Evolutionary conservation across 1,140 invertebrate species (phyloP), one percentile per base, ranked within the genome.

Genomic region (Andricus grossulariae): DNA sequence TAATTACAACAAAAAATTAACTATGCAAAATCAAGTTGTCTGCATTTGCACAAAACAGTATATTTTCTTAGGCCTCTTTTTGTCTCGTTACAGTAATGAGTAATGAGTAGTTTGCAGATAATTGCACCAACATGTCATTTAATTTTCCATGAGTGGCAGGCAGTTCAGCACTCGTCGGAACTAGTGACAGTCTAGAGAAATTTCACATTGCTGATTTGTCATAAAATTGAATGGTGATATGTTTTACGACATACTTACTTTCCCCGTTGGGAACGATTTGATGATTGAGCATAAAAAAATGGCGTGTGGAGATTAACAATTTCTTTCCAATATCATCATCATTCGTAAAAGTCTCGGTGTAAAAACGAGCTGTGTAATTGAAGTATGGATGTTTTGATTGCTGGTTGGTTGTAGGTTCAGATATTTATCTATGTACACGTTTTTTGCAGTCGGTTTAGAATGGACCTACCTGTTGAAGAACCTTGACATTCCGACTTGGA

Each of bases 141-240:
- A 66, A 39, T 32, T 66, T n/a, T 66, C 13, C 60, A 66, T 16
- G 5, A 66, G 25, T 66, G 39, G 57, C 57, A 66, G 39, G 57
- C 57, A 66, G 12, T 16, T 32, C 57, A 39, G 32, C 57, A 39
- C 21, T 39, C 25, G 25, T n/a, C 19, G 25, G n/a, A 66, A 39
- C 25, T 66, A n/a, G 60, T 66, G 32, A 66, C 32, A 66, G 39
- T 66, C n/a, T 39, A 66, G 39, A 66, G 32, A 66, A 15, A 66
- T 13, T 66, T 66, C 60, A 66, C 60, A 66, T 66, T 66, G 60
- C 60, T 66, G 25, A 66, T n/a, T 32, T 66, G 60, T 66, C 60
- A 25, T 66, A 39, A 66, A 66, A 66, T 66, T 66, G 13, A 66
- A 39, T 39, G 21, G 4, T 66, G 25, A 66, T 21, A 66, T 32